These are phyloP conservation scores for Panzeria rudis DNA, from an alignment of 2,888 invertebrate species.

Conservation along the genomic window DNA sequence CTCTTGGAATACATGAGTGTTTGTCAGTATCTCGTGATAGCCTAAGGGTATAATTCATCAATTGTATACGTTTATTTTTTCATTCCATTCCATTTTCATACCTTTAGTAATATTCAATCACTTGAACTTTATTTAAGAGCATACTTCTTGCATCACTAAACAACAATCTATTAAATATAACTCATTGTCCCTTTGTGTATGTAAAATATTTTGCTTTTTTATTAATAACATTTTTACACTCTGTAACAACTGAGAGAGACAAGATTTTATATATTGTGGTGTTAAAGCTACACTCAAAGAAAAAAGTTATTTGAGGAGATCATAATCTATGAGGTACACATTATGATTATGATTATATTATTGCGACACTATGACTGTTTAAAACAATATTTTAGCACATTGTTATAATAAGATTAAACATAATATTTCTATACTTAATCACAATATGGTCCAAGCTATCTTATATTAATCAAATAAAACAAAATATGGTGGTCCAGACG, in stretches of 20 bases:
- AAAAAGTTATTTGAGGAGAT: no score
- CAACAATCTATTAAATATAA: conserved; percentile 53
- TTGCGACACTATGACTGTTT: no score
- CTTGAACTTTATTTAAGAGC: neutral
- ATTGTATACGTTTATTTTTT: conserved; percentile 45
- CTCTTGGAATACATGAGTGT: neutral
- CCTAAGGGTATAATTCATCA: conserved; percentile 68
- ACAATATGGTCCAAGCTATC: no score
- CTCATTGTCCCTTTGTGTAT: conserved; percentile 43
- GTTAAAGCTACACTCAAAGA: no score
- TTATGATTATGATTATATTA: no score
- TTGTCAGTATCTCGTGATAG: conserved; percentile 60
- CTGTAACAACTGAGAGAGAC: neutral
- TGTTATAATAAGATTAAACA: no score
- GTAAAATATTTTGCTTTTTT: neutral
- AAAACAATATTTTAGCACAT: no score
- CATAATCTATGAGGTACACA: no score
- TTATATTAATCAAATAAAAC: no score
- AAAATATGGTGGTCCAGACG: no score
- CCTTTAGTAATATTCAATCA: conserved; percentile 55
- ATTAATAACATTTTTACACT: conserved; percentile 14
- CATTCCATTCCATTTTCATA: conserved; percentile 29
- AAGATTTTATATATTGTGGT: no score
- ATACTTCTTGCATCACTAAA: neutral
- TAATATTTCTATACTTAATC: no score